A percentile compares a stretch with the other conserved stretches of the same genome.
Conservation (phyloP, 2,113 vertebrate species). For the Gallinago media region DNA sequence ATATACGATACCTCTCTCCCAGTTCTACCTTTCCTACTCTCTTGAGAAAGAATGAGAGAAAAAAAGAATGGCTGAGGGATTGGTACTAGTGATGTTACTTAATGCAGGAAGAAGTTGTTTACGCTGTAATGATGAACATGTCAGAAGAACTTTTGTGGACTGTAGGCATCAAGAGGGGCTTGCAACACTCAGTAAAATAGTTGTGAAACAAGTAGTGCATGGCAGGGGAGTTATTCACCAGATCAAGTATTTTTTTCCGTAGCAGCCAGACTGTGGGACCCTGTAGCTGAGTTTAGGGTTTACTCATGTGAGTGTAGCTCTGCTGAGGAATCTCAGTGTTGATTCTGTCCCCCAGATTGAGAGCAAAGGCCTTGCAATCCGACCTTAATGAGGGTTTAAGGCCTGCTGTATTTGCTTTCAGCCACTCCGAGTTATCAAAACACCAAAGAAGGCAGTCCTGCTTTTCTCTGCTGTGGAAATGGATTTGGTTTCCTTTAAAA, state of each 20-base stretch:
- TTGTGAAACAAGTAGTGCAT: neutral
- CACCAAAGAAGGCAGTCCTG: neutral
- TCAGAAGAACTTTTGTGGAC: neutral
- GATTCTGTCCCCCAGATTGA: neutral
- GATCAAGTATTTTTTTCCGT: neutral
- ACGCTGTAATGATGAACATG: neutral
- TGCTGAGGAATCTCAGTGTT: neutral
- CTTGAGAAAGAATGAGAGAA: neutral
- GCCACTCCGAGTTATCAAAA: neutral
- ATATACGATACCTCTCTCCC: neutral
- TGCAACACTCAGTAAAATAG: neutral
- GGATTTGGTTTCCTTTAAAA: neutral
- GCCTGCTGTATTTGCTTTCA: neutral
- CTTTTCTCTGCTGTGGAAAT: neutral
- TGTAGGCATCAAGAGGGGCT: neutral
- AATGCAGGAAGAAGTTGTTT: neutral
- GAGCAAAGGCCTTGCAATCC: neutral
- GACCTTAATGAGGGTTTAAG: neutral
- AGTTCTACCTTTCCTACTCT: neutral
- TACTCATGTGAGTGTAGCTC: neutral
- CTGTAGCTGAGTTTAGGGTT: neutral
- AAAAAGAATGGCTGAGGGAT: neutral
- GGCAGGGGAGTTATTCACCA: neutral
- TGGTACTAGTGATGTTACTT: neutral
- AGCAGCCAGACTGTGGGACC: neutral